Base-by-base conservation (phyloP, 2,888 invertebrate genomes). In the Drosophila kambysellisi region DNA sequence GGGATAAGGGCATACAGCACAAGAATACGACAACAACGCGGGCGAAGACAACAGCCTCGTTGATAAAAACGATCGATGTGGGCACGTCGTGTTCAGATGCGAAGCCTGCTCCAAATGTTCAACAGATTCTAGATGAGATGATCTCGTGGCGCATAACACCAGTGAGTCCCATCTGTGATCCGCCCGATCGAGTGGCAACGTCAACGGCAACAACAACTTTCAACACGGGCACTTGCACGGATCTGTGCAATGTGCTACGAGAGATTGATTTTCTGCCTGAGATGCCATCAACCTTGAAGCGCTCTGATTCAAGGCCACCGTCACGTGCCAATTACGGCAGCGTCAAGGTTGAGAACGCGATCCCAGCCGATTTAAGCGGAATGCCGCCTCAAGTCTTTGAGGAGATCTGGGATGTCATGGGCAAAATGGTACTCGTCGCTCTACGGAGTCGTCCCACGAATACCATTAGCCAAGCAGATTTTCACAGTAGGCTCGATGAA, bases 21-120 rank as follows among this genome's bases (percentile, higher is more conserved):
- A 92, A 91, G 46, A 90, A 86, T 7, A 90, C 91, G 1, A 92
- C 91, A 25, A 91, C 92, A 12, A 93, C 93, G 1, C 83, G 93
- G 12, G 82, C 91, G 5, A 92, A 92, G 0, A 88, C 89, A 35
- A 93, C 93, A 4, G 79, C 88, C 0, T 80, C 86, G 2, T 89
- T 92, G 8, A 89, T 92, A 11, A 79, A 82, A 60, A 81, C 72
- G 20, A 88, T 74, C 15, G 82, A 86, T 73, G 80, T 90, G 7
- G 90, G 91, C 17, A 92, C 92, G 0, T 85, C 83, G 52, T 92
- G 91, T 59, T 92, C 93, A 0, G 93, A 93, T 54, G 82, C 87
- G 0, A 84, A 80, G 15, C 53, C 77, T 0, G n/a, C 69, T 0
- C 78, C 82, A 0, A 83, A 25, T 57, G 80, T 25, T 30, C 79